A percentile compares a stretch with the other conserved stretches of the same genome.
phyloP scores from a whole-genome alignment of 2,113 vertebrate species.

The Anthoscopus minutus region DNA sequence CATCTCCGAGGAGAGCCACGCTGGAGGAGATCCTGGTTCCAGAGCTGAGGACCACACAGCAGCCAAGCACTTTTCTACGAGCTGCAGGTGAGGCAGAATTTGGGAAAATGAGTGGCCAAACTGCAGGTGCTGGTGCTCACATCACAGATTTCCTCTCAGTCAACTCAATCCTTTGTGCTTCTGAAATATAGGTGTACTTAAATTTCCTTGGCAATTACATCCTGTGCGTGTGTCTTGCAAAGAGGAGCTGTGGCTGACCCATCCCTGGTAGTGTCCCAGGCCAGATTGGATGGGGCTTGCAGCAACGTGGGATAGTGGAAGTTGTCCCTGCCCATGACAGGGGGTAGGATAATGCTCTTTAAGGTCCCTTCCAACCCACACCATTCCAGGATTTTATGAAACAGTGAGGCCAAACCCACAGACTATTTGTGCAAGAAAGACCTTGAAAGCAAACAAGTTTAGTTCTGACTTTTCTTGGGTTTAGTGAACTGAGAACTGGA shows the following conservation, averaged over 20 bases:
- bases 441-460: accelerated
- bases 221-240: background rate
- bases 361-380: background rate
- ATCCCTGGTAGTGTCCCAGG: background rate
- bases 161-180: accelerated
- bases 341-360: background rate
- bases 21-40: background rate
- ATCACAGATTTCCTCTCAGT: background rate
- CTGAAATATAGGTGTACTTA: background rate
- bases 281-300: accelerated
- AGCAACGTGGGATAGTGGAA: background rate
- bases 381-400: background rate
- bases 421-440: background rate
- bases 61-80: background rate
- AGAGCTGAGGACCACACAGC: background rate
- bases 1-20: background rate
- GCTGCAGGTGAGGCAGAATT: background rate
- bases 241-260: background rate
- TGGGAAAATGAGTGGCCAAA: accelerated
- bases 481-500: background rate
- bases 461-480: background rate
- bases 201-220: background rate
- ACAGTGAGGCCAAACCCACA: background rate
- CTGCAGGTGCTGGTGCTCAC: background rate
- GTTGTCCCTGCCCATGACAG: background rate